A percentile compares a stretch with the other conserved stretches of the same genome.
phyloP scores from a whole-genome alignment of 2,113 vertebrate genomes.

The Xiphorhynchus elegans region DNA sequence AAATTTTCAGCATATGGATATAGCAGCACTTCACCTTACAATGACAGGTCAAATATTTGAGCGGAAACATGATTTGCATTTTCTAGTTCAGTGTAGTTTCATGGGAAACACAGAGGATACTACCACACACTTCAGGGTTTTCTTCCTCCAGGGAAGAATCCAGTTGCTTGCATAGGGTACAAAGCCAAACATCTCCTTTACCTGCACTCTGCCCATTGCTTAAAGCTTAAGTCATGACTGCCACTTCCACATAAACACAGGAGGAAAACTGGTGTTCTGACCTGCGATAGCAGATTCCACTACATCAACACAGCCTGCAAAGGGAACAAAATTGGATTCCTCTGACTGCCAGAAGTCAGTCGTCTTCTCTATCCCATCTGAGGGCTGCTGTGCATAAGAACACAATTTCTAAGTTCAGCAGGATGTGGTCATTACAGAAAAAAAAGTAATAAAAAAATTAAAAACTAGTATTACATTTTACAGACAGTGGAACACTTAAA shows the following conservation, averaged over 20 bases:
- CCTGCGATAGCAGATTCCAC: not conserved
- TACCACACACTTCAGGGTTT: not conserved
- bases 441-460: not conserved
- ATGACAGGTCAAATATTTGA: not conserved
- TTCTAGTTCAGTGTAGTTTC: not conserved
- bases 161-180: not conserved
- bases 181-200: not conserved
- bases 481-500: not conserved
- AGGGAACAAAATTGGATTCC: not conserved
- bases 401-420: not conserved
- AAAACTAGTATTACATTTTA: not conserved
- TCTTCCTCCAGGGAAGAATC: not conserved
- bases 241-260: rapidly evolving
- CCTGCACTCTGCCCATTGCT: not conserved
- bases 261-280: not conserved
- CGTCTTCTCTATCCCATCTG: not conserved
- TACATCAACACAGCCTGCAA: not conserved
- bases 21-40: not conserved
- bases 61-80: not conserved
- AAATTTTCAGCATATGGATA: not conserved
- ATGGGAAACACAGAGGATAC: not conserved
- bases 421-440: not conserved
- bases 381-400: not conserved
- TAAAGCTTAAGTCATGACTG: not conserved
- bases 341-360: not conserved